Percentiles rank a stretch among this genome's conserved stretches.
Evolutionary conservation across 2,113 vertebrate species (phyloP).

Genomic region (Poecilia latipinna): DNA sequence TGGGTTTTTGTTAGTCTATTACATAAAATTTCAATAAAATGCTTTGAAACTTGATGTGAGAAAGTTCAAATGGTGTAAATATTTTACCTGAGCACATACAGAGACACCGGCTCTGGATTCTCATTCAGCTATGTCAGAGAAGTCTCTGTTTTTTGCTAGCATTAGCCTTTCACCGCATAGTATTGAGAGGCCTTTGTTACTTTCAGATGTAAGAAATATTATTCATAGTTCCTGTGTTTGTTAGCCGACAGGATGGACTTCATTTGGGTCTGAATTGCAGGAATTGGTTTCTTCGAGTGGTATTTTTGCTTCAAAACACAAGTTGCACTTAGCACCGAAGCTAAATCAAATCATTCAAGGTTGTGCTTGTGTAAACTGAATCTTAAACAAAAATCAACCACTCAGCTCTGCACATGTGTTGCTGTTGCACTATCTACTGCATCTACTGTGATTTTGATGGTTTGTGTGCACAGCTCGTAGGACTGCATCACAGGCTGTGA

Average conservation of each 20-base stretch:
- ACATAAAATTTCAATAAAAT: too few relatives aligned
- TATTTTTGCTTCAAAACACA: neutral
- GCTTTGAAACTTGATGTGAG: neutral
- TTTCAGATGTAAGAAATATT: neutral
- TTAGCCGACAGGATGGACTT: neutral
- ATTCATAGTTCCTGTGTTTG: neutral
- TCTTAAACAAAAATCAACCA: neutral
- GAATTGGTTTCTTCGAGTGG: neutral
- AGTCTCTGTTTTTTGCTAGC: neutral
- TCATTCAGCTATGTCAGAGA: neutral
- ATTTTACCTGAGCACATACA: neutral
- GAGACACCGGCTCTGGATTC: neutral
- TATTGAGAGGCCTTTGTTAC: neutral
- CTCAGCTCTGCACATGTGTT: neutral
- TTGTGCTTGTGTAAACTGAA: neutral
- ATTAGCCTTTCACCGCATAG: neutral
- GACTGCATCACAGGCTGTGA: too few relatives aligned
- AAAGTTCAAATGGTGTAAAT: neutral
- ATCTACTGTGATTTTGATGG: neutral
- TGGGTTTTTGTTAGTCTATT: too few relatives aligned
- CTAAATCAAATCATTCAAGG: too few relatives aligned
- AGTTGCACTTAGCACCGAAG: too few relatives aligned
- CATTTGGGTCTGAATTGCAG: neutral
- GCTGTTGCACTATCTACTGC: neutral
- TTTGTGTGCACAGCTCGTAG: neutral